Evolutionary conservation across 2,113 vertebrate genomes (phyloP), one percentile per base, ranked within the genome.

Genomic region (Oophaga pumilio): DNA sequence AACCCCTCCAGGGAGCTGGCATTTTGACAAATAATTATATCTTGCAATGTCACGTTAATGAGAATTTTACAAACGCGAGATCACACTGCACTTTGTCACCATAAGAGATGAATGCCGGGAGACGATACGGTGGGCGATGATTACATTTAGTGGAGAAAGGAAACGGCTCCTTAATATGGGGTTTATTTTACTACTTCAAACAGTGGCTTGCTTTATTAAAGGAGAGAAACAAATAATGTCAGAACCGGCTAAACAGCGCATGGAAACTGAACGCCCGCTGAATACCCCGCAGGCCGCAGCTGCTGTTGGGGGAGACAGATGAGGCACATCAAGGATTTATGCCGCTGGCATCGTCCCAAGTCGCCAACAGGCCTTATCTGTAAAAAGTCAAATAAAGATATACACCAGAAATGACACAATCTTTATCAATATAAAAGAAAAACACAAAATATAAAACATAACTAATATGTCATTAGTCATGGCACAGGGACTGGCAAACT

Each of bases 1-100:
- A 66, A 50, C 50, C 26, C 24, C 66, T 84, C 68, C 68, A 24
- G 82, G 82, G 82, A 84, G 82, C 82, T 84, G 82, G 82, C 82
- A 84, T 84, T 74, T 52, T 84, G 82, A 84, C 82, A 84, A 84
- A 84, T 84, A 84, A 84, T 84, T 84, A 84, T 84, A 84, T 84
- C 82, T 59, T 59, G 82, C 82, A 53, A 73, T 84, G 66, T 52
- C 82, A 71, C 24, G 56, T 73, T 84, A 84, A 84, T 84, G 82
- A 84, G 68, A 71, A 84, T 84, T 74, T 84, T 59, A 84, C 68
- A 84, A 74, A 84, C 28, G 52, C 50, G 68, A 84, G 52, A 73
- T 73, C 82, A 49, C 82, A 74, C 53, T 73, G 82, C 59, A 84
- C 82, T 73, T 71, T 8, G 52, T 84, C 82, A 74, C 73, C 82